These are phyloP conservation scores for Pocillopora grandis DNA, from an alignment of 92 coral and sea anemone species.

Conservation along the genomic window DNA sequence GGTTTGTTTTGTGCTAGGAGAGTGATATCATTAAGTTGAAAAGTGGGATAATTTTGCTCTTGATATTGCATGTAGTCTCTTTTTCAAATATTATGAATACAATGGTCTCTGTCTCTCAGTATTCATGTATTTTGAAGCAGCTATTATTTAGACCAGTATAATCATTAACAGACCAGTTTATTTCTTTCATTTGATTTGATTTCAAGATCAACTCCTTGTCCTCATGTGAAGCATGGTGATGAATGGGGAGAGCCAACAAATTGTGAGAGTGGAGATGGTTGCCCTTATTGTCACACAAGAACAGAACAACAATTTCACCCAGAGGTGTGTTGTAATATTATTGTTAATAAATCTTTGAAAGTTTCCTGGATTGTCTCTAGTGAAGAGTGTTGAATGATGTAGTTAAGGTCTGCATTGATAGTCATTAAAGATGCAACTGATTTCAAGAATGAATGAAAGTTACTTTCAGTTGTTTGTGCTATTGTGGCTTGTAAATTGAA, in stretches of 20 bases:
- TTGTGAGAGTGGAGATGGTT: conserved; percentile 96
- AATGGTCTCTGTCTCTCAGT: too few relatives aligned
- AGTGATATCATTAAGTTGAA: neutral
- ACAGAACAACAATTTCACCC: conserved; percentile 99
- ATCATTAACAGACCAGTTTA: neutral
- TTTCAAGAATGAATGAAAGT: too few relatives aligned
- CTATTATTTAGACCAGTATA: neutral
- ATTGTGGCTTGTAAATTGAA: too few relatives aligned
- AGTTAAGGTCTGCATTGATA: too few relatives aligned
- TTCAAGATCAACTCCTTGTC: conserved; percentile 97
- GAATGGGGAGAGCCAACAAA: conserved; percentile 99
- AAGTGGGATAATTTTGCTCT: neutral
- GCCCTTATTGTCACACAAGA: conserved; percentile 99
- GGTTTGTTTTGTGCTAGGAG: neutral
- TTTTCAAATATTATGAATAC: neutral
- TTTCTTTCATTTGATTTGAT: neutral
- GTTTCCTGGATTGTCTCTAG: neutral
- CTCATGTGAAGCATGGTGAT: conserved; percentile 99
- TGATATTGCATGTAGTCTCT: neutral
- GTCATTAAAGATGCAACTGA: too few relatives aligned
- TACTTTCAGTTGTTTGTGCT: too few relatives aligned
- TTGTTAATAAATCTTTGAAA: neutral
- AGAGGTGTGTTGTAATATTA: conserved; percentile 63
- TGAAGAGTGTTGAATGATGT: too few relatives aligned
- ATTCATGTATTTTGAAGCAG: too few relatives aligned